Conservation (phyloP, 2,797 vertebrate genomes). For the Peromyscus aztecus region DNA sequence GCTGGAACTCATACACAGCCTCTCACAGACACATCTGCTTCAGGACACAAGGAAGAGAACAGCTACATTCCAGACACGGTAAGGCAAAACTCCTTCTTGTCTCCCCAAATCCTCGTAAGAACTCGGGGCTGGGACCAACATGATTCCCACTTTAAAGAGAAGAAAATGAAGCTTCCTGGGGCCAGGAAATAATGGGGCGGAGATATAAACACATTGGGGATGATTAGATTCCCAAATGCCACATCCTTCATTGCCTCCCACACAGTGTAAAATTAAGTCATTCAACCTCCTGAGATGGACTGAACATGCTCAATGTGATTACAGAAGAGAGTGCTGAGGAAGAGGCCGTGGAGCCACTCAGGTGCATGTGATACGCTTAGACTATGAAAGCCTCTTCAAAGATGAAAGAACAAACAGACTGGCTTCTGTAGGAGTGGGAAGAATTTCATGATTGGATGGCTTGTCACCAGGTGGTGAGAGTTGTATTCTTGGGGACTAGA, state of each 20-base stretch:
- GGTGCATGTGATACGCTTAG: conserved; percentile 29
- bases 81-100: neutral
- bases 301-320: neutral
- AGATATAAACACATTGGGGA: neutral
- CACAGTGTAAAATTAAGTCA: neutral
- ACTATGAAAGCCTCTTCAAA: conserved; percentile 40
- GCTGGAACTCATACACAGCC: neutral
- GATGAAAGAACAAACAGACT: conserved; percentile 30
- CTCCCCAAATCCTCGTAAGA: neutral
- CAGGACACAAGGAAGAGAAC: neutral
- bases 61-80: neutral
- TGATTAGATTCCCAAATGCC: neutral
- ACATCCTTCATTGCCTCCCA: neutral
- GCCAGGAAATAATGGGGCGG: neutral
- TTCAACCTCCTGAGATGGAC: neutral
- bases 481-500: neutral
- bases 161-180: neutral
- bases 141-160: neutral
- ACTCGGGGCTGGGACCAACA: neutral
- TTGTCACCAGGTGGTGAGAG: neutral
- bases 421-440: neutral
- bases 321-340: conserved; percentile 6
- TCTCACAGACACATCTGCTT: neutral
- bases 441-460: neutral
- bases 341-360: conserved; percentile 37